Evolutionary conservation across 2,888 invertebrate species (phyloP), one percentile per base, ranked within the genome.

Genomic region (Cephonodes hylas): DNA sequence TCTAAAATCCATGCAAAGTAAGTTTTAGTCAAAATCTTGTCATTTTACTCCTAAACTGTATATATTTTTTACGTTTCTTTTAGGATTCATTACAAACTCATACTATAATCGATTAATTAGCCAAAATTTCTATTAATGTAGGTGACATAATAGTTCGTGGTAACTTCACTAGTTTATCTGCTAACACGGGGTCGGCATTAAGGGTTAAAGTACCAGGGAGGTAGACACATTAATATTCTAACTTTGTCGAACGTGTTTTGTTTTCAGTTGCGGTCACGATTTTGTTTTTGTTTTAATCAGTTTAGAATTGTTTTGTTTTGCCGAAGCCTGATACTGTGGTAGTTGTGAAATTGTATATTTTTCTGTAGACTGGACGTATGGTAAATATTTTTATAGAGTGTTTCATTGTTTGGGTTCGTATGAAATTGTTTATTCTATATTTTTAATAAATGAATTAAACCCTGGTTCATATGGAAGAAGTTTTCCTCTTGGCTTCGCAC

Each of bases 151-250:
- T n/a, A n/a, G n/a, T 38, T 38, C n/a, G 38, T n/a, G 38, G n/a
- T n/a, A 38, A 10, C 38, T 38, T 38, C 27, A 64, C 62, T 66
- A 69, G 68, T 71, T 73, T 70, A 73, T 70, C 66, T 66, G 76
- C 53, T 31, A 31, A 10, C 53, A 53, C 25, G 23, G 23, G 46
- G 27, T 70, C 70, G 74, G 85, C 70, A 85, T 88, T 87, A 88
- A 83, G 76, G 76, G 76, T 78, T 75, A 76, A n/a, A 64, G 68
- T 66, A 67, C 66, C 72, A 70, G 68, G 61, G 65, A 59, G 57
- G 66, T 64, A 62, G 53, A 60, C 64, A 75, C 89, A 89, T 89
- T 88, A 89, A 88, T 89, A 90, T 89, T 90, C 89, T 83, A 89
- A 86, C 85, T 83, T 76, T 80, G 84, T 84, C 84, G 84, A 83